These are phyloP conservation scores for Lipophrys pholis DNA, from an alignment of 2,113 vertebrate genomes.

Conservation along the genomic window DNA sequence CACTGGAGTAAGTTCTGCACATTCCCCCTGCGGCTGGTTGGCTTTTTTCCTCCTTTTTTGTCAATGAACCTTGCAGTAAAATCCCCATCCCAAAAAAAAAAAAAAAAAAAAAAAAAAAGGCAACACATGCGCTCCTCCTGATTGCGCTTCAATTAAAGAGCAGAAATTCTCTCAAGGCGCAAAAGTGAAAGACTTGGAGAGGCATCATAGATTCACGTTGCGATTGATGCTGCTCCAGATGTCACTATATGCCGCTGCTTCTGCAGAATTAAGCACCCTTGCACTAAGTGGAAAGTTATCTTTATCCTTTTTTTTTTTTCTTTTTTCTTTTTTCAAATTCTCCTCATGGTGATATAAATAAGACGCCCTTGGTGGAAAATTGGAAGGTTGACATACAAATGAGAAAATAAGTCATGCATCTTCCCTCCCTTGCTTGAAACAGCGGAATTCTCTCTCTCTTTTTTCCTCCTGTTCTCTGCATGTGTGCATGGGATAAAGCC, in stretches of 20 bases:
- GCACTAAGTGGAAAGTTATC: constrained; percentile 45
- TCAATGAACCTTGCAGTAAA: constrained; percentile 7
- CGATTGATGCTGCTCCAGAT: constrained; percentile 39
- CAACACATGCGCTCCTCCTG: neutral
- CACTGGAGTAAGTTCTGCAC: constrained; percentile 88
- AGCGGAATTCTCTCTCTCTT: constrained; percentile 14
- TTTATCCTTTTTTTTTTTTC: neutral
- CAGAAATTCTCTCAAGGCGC: neutral
- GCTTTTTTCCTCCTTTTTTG: neutral
- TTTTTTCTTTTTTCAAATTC: too few relatives aligned
- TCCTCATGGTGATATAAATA: neutral
- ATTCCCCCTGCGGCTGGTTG: constrained; percentile 11
- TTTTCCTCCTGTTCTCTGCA: constrained; percentile 1
- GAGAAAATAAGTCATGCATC: neutral
- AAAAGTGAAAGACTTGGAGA: constrained; percentile 39
- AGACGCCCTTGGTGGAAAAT: neutral
- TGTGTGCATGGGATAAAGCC: constrained; percentile 33
- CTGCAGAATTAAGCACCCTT: too few relatives aligned
- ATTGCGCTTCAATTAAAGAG: constrained; percentile 1
- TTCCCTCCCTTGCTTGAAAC: neutral
- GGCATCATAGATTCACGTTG: constrained; percentile 11
- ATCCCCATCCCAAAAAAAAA: neutral
- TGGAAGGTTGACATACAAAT: neutral
- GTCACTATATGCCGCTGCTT: neutral
- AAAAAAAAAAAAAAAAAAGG: neutral